Evolutionary conservation across 2,113 vertebrate genomes (phyloP), one percentile per base, ranked within the genome.

Genomic region (Chunga burmeisteri): DNA sequence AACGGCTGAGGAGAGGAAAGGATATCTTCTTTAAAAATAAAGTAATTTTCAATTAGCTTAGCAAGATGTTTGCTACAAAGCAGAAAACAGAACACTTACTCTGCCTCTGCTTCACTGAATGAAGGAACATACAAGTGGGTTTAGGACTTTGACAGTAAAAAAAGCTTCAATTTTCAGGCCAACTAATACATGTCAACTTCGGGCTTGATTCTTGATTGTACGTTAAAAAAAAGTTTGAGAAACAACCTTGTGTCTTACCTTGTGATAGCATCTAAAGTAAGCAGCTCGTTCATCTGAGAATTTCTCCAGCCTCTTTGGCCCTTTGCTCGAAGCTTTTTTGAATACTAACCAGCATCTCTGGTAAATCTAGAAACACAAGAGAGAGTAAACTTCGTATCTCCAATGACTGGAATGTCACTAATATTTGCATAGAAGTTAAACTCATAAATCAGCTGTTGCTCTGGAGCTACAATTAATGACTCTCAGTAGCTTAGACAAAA

Each of bases 301-400:
- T 68, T 98, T 99, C 96, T 99, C 98, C 95, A 99, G 97, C 88
- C 98, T 97, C 91, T 98, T 98, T 26, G 98, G 98, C 53, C 98
- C 98, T 96, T 99, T 99, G 96, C 98, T 99, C 22, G 98, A 99
- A 55, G 98, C 98, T 36, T 98, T 99, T 97, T 98, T 99, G 97
- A 99, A 98, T 38, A 99, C 98, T 26, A 99, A 70, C 98, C 98
- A 99, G 90, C 98, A 99, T 84, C 98, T 98, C 46, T 98, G 98
- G 97, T 99, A 99, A 96, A 99, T 98, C 98, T 99, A 94, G 66
- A 93, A 97, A 68, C 71, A 97, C 89, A 98, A 75, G 81, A 95
- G 81, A 95, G n/a, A 91, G n/a, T 10, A 32, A 86, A 15, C 8
- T 84, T 63, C 79, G 58, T 65, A 77, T 27, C 75, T 65, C 53